phyloP scores from a whole-genome alignment of 2,797 vertebrate species.

The Sphaeramia orbicularis region DNA sequence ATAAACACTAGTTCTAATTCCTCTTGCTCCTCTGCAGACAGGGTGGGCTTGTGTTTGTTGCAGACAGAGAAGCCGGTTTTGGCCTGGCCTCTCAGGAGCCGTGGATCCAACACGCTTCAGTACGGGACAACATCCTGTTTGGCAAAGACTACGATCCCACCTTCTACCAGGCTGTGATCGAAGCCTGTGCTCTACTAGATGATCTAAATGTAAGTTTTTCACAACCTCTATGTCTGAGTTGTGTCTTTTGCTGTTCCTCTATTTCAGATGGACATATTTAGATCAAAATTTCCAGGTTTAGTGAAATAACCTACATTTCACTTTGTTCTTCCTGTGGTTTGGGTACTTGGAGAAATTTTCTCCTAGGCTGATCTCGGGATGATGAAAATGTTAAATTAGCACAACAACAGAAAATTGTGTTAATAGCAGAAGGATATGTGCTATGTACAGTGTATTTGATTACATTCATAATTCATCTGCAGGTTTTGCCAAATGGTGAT shows the following conservation, averaged over 20 bases:
- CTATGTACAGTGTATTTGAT: background rate
- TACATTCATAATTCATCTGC: slow-evolving; percentile 4
- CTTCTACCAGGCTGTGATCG: slow-evolving; percentile 90
- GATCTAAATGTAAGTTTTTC: slow-evolving; percentile 91
- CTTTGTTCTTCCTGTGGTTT: no score
- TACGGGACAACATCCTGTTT: slow-evolving; percentile 95
- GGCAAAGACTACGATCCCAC: slow-evolving; percentile 87
- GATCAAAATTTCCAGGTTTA: no score
- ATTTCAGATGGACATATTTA: background rate
- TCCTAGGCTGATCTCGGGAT: no score
- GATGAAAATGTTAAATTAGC: no score
- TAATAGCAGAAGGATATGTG: no score
- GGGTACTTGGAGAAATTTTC: no score
- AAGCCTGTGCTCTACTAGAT: slow-evolving; percentile 92
- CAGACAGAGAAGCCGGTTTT: slow-evolving; percentile 88
- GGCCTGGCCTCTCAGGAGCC: slow-evolving; percentile 93
- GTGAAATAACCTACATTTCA: no score
- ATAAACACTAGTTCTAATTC: background rate
- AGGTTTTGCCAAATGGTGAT: slow-evolving; percentile 93
- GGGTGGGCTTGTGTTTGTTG: slow-evolving; percentile 84
- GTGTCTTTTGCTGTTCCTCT: background rate
- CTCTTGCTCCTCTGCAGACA: slow-evolving; percentile 53
- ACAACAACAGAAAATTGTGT: no score
- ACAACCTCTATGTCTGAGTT: rapidly evolving
- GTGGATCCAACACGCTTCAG: slow-evolving; percentile 95